Evolutionary conservation across 2,888 invertebrate genomes (phyloP).

Genomic region (Nemotelus nigrinus): DNA sequence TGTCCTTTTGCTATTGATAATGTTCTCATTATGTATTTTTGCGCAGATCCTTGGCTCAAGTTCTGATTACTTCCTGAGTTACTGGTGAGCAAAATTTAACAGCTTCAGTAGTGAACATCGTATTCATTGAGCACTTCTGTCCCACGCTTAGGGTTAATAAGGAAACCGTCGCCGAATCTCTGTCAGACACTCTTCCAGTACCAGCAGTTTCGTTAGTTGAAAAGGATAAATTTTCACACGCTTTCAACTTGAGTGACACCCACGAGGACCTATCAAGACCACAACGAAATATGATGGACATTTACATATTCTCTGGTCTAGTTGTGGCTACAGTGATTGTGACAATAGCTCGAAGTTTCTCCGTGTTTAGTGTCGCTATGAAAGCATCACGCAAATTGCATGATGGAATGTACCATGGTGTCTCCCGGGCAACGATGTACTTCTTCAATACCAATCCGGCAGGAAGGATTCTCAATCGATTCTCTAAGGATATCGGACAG

Average conservation of each 20-base stretch:
- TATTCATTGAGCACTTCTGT: not conserved
- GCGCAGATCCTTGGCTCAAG: slow-evolving; percentile 78
- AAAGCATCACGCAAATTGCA: slow-evolving; percentile 81
- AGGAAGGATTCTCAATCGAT: slow-evolving; percentile 84
- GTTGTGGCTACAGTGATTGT: slow-evolving; percentile 63
- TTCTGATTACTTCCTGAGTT: slow-evolving; percentile 81
- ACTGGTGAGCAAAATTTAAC: slow-evolving; percentile 67
- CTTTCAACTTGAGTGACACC: not conserved
- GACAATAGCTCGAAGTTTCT: slow-evolving; percentile 62
- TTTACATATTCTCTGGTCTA: slow-evolving; percentile 68
- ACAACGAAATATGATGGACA: slow-evolving; percentile 56
- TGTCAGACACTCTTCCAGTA: not conserved
- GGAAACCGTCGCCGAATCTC: slow-evolving; percentile 62
- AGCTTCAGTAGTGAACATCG: too few species aligned
- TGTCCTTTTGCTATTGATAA: slow-evolving; percentile 68
- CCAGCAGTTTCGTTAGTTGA: not conserved
- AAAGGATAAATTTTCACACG: not conserved
- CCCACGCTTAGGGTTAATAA: slow-evolving; percentile 68
- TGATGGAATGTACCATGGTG: slow-evolving; percentile 83
- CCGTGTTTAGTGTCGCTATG: slow-evolving; percentile 73
- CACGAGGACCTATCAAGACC: slow-evolving; percentile 48
- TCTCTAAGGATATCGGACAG: slow-evolving; percentile 86
- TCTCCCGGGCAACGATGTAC: slow-evolving; percentile 82
- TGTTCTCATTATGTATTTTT: slow-evolving; percentile 72
- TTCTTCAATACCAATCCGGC: slow-evolving; percentile 91